These are phyloP conservation scores for Rhodophaea formosa DNA, from an alignment of 2,888 invertebrate genomes.

Conservation along the genomic window DNA sequence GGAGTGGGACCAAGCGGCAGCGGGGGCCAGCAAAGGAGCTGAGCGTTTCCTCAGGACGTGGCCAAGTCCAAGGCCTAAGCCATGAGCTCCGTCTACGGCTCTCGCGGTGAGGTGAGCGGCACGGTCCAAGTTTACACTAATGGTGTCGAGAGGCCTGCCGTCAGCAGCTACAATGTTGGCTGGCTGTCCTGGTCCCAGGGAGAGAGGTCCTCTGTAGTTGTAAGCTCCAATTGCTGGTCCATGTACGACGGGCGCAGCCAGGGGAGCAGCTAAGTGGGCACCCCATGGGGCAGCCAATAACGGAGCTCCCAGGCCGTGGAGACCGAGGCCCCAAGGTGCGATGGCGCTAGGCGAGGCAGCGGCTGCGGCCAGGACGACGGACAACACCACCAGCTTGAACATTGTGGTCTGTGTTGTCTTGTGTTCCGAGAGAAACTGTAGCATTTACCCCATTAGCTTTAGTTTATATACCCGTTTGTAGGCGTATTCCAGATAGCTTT, in stretches of 20 bases:
- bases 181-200: constrained; percentile 69
- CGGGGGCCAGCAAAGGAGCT: constrained; percentile 47
- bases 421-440: constrained; percentile 62
- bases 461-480: constrained; percentile 69
- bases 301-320: constrained; percentile 22
- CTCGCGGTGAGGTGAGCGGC: constrained; percentile 65
- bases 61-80: constrained; percentile 23
- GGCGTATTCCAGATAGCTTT: constrained; percentile 70
- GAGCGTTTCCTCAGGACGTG: constrained; percentile 65
- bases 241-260: constrained; percentile 41
- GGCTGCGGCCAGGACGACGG: constrained; percentile 80
- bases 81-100: constrained; percentile 53
- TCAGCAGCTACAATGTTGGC: constrained; percentile 69
- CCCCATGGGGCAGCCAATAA: constrained; percentile 40
- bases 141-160: constrained; percentile 72
- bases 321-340: constrained; percentile 30
- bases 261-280: constrained; percentile 39
- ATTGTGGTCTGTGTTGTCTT: constrained; percentile 79
- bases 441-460: constrained; percentile 43
- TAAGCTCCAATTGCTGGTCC: constrained; percentile 54
- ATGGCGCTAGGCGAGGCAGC: constrained; percentile 69
- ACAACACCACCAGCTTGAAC: constrained; percentile 83
- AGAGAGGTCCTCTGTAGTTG: constrained; percentile 72
- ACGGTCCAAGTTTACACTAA: constrained; percentile 72
- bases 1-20: constrained; percentile 47